A percentile compares a stretch with the other conserved stretches of the same genome.
Evolutionary conservation across 2,113 vertebrate genomes (phyloP).

Genomic region (Dolichallabes microphthalmus): DNA sequence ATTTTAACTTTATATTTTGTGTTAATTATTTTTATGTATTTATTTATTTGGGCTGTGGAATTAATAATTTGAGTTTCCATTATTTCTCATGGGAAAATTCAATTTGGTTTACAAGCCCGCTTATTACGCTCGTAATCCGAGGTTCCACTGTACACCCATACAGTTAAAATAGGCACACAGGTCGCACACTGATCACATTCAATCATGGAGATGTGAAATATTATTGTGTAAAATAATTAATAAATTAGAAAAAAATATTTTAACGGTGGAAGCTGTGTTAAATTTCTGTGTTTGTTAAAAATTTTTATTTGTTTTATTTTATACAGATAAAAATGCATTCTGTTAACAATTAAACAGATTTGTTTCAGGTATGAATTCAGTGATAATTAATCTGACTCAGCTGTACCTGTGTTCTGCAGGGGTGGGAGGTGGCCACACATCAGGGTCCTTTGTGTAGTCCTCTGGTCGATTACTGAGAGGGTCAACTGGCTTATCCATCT

Average conservation of each 20-base stretch:
- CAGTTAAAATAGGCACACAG: too few relatives aligned
- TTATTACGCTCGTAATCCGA: too few relatives aligned
- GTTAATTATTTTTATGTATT: too few relatives aligned
- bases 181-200: not conserved
- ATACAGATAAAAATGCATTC: not conserved
- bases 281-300: not conserved
- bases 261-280: too few relatives aligned
- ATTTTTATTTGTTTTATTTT: not conserved
- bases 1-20: too few relatives aligned
- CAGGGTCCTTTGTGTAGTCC: constrained; percentile 80
- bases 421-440: constrained; percentile 92
- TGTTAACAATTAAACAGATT: not conserved
- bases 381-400: too few relatives aligned
- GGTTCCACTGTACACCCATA: too few relatives aligned
- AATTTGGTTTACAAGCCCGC: too few relatives aligned
- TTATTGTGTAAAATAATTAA: not conserved
- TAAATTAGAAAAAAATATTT: too few relatives aligned
- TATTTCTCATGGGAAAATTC: too few relatives aligned
- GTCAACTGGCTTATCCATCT: constrained; percentile 84
- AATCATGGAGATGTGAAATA: not conserved
- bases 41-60: too few relatives aligned
- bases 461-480: constrained; percentile 78
- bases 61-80: not conserved
- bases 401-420: constrained; percentile 92
- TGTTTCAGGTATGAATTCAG: not conserved